Evolutionary conservation across 2,113 vertebrate genomes (phyloP), one percentile per base, ranked within the genome.

Genomic region (Laticauda laticaudata): DNA sequence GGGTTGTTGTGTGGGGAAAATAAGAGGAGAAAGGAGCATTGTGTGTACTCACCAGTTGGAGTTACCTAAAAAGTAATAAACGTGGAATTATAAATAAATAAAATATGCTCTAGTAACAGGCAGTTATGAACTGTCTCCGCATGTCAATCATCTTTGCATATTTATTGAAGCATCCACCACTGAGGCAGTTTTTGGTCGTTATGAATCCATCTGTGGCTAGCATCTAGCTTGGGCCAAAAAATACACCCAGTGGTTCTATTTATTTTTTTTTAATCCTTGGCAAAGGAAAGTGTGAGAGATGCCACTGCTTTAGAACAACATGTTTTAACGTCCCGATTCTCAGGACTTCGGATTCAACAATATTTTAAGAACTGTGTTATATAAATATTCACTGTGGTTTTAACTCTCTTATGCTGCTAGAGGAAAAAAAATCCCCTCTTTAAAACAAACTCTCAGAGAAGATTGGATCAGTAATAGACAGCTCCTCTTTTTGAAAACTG

Each of bases 191-290:
- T 91, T 59, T 92, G 92, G 48, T 89, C 51, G 94, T 81, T 91
- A 3, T 34, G 93, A 92, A 87, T 85, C 92, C 91, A 94, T 85
- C 94, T 93, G 75, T 34, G 90, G 91, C 26, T 92, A 94, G 93
- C 89, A 92, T 61, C 89, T 94, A 93, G 23, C 81, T 29, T 18
- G 34, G 18, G 51, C 26, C 18, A 91, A 94, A 91, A 87, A 90
- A 95, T 90, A 87, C 91, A 39, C 91, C 88, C 94, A 88, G 91
- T 92, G 26, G 57, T 34, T 95, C 93, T 91, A 92, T 89, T 93
- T 51, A 92, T 69, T n/a, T 14, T 14, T 69, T 29, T n/a, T 64
- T 29, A 64, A 34, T 91, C 11, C 48, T 53, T 15, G 21, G 51
- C 24, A 24, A 85, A 53, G 51, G 10, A 26, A 43, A 91, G 90